These are phyloP conservation scores for Xyliphius kryptos DNA, from an alignment of 2,113 vertebrate genomes.

Conservation along the genomic window DNA sequence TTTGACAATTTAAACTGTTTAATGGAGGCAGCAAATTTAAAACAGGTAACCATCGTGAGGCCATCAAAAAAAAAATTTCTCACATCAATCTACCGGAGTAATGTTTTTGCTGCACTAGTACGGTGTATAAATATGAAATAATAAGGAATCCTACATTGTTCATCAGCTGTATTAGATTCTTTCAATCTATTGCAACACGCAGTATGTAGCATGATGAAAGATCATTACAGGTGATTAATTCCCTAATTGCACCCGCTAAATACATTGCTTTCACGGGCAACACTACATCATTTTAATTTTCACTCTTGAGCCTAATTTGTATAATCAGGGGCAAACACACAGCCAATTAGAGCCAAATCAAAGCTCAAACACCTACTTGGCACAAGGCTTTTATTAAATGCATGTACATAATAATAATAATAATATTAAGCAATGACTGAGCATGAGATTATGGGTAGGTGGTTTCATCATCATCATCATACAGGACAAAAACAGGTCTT, in stretches of 20 bases:
- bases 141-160: too few species aligned
- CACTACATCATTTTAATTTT: constrained; percentile 65
- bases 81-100: too few species aligned
- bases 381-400: constrained; percentile 42
- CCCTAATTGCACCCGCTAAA: constrained; percentile 64
- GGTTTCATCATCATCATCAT: background rate
- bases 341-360: constrained; percentile 65
- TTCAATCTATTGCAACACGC: too few species aligned
- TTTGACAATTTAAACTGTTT: too few species aligned
- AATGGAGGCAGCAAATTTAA: too few species aligned
- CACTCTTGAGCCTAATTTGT: constrained; percentile 63
- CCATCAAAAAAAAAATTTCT: too few species aligned
- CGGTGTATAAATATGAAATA: too few species aligned
- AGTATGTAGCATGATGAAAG: too few species aligned
- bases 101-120: too few species aligned
- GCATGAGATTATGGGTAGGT: background rate
- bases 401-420: too few species aligned
- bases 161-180: too few species aligned
- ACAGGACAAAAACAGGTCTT: background rate
- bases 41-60: too few species aligned
- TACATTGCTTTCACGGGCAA: constrained; percentile 57
- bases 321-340: constrained; percentile 61
- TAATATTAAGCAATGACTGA: background rate
- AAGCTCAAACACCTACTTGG: constrained; percentile 49
- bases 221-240: constrained; percentile 64